Percentiles rank a stretch among this genome's conserved stretches.
These are phyloP conservation scores for Pipra filicauda DNA, from an alignment of 2,113 vertebrate species.

Conservation along the genomic window DNA sequence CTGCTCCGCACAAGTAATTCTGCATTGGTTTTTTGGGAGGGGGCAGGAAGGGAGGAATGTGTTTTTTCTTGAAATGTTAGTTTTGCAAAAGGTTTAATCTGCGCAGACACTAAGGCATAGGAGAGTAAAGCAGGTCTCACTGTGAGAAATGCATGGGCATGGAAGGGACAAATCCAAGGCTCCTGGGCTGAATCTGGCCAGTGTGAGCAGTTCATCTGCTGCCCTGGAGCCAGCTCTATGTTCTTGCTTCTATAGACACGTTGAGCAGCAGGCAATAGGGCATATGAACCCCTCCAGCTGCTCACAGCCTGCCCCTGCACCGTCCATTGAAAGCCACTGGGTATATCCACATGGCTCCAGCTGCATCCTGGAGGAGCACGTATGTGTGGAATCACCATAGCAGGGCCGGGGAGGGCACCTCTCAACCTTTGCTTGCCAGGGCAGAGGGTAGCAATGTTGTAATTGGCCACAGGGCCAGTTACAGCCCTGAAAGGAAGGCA, in stretches of 20 bases:
- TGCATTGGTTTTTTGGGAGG: neutral
- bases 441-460: neutral
- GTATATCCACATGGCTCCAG: neutral
- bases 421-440: neutral
- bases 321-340: rapidly evolving
- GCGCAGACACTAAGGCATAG: neutral
- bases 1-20: neutral
- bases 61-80: neutral
- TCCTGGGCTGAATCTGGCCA: neutral
- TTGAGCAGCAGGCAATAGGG: neutral
- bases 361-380: rapidly evolving
- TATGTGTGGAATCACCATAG: rapidly evolving
- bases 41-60: neutral
- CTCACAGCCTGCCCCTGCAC: neutral
- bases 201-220: neutral
- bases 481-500: neutral
- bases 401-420: neutral
- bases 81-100: neutral
- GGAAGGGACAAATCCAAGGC: neutral
- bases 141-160: neutral
- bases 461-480: neutral
- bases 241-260: neutral
- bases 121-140: neutral
- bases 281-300: neutral
- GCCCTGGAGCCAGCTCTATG: neutral